Evolutionary conservation across 1,140 invertebrate species (phyloP).

Genomic region (Drosophila teissieri): DNA sequence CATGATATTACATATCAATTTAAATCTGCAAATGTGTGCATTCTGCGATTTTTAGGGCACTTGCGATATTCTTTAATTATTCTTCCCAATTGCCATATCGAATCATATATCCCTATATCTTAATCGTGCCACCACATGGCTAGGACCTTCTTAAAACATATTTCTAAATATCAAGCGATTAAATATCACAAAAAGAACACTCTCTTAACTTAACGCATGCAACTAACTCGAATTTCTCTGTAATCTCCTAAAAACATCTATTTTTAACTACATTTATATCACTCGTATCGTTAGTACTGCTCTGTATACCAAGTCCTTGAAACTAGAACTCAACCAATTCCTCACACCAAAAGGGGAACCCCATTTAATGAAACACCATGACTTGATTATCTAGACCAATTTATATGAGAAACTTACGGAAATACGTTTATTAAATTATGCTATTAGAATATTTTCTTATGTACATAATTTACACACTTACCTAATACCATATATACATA

Average conservation of each 20-base stretch:
- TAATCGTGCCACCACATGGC: constrained; percentile 5
- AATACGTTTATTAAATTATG: constrained; percentile 63
- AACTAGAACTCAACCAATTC: background rate
- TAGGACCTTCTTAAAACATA: constrained; percentile 21
- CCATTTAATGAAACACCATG: constrained; percentile 54
- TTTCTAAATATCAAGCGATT: constrained; percentile 26
- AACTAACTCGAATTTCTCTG: constrained; percentile 78
- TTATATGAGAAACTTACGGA: constrained; percentile 60
- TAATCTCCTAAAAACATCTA: constrained; percentile 64
- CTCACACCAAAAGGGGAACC: constrained; percentile 4
- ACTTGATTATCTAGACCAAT: constrained; percentile 81
- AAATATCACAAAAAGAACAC: constrained; percentile 15
- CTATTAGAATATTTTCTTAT: constrained; percentile 74
- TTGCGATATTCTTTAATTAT: too few relatives aligned
- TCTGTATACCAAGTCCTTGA: constrained; percentile 42
- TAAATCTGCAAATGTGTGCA: too few relatives aligned
- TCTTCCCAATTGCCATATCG: constrained; percentile 13
- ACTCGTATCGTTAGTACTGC: constrained; percentile 56
- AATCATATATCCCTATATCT: constrained; percentile 4
- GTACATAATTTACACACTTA: constrained; percentile 64
- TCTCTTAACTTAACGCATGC: constrained; percentile 64
- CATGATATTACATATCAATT: too few relatives aligned
- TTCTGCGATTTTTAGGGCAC: too few relatives aligned
- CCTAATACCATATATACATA: constrained; percentile 34
- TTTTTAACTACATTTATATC: constrained; percentile 52